These are phyloP conservation scores for Pionites leucogaster DNA, from an alignment of 2,113 vertebrate species.

Conservation along the genomic window DNA sequence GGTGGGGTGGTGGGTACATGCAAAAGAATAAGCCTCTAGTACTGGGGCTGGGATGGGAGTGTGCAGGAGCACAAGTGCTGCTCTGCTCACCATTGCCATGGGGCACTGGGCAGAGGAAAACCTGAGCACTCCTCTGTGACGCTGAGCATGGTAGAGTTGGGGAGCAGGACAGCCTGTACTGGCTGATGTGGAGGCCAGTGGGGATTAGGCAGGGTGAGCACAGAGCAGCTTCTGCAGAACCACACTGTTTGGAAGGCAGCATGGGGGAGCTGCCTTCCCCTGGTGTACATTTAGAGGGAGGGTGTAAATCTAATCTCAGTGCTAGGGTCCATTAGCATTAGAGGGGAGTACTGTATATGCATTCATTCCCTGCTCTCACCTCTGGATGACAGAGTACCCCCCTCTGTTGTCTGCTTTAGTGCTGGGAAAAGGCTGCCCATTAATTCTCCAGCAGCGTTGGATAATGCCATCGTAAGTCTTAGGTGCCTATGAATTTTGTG, in stretches of 20 bases:
- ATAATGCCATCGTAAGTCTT: slow-evolving; percentile 61
- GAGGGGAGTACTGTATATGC: slow-evolving; percentile 66
- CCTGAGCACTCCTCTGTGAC: background rate
- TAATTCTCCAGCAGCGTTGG: slow-evolving; percentile 44
- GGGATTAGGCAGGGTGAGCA: background rate
- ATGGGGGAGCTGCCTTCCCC: slow-evolving; percentile 55
- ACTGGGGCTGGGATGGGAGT: background rate
- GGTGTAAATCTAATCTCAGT: slow-evolving; percentile 72
- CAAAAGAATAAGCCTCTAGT: background rate
- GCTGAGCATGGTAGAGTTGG: background rate
- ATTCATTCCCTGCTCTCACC: slow-evolving; percentile 61
- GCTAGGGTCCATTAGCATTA: slow-evolving; percentile 72
- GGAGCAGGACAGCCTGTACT: background rate
- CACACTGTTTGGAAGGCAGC: background rate
- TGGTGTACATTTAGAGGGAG: slow-evolving; percentile 54
- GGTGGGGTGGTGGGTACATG: background rate
- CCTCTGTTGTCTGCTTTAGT: slow-evolving; percentile 48
- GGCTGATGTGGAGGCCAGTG: background rate
- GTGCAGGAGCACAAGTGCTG: rapidly evolving
- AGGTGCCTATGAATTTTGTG: slow-evolving; percentile 48
- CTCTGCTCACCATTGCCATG: background rate
- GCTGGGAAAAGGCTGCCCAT: slow-evolving; percentile 38
- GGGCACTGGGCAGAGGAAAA: background rate
- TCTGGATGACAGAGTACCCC: slow-evolving; percentile 67
- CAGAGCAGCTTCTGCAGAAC: background rate